These are phyloP conservation scores for Gavia stellata DNA, from an alignment of 2,113 vertebrate species.

Conservation along the genomic window DNA sequence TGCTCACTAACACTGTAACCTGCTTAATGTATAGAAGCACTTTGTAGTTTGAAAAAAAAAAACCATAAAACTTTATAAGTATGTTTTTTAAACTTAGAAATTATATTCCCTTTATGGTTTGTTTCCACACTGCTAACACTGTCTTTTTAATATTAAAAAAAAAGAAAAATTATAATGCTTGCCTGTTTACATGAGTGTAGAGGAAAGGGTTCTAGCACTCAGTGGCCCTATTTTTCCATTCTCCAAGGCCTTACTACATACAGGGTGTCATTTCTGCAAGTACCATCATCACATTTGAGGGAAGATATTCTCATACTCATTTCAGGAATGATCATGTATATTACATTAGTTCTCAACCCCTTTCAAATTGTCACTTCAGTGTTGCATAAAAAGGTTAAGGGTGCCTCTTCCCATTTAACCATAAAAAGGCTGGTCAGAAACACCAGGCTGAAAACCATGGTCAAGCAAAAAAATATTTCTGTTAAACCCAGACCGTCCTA, in stretches of 20 bases:
- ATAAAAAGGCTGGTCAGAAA: not conserved
- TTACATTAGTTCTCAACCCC: not conserved
- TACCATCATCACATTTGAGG: not conserved
- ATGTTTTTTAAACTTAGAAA: slow-evolving; percentile 71
- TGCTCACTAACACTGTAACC: slow-evolving; percentile 77
- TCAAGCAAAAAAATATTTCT: not conserved
- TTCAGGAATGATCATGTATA: not conserved
- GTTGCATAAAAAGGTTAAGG: slow-evolving; percentile 8
- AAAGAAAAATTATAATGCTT: not conserved
- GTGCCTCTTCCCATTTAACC: not conserved
- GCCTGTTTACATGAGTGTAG: slow-evolving; percentile 47
- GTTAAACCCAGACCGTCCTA: not conserved
- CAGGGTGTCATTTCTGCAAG: slow-evolving; percentile 14
- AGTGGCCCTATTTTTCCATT: slow-evolving; percentile 35
- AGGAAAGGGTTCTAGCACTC: not conserved
- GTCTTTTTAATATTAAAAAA: slow-evolving; percentile 54
- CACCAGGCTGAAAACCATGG: not conserved
- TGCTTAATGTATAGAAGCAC: slow-evolving; percentile 77
- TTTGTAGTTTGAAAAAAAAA: slow-evolving; percentile 76
- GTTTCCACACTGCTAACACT: slow-evolving; percentile 63
- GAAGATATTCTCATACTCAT: not conserved
- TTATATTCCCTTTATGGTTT: slow-evolving; percentile 71
- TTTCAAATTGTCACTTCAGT: not conserved
- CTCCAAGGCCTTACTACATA: slow-evolving; percentile 43
- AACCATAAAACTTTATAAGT: slow-evolving; percentile 57